Conservation (phyloP, 2,113 vertebrate genomes). For the Phalacrocorax brasilianus region DNA sequence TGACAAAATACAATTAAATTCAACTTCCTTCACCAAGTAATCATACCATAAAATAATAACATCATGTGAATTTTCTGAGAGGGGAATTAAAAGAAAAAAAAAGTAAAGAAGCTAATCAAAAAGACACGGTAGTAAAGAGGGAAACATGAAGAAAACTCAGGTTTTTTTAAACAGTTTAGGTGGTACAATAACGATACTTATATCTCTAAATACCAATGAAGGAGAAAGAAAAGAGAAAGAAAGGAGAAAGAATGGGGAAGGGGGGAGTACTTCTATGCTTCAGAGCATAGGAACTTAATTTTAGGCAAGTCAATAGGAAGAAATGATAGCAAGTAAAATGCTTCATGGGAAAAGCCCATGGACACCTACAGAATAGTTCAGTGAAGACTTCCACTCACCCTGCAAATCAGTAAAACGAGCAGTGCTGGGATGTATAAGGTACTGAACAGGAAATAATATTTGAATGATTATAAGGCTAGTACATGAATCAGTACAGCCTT, state of each 20-base stretch:
- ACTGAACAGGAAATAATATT: not conserved
- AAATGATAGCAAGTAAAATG: not conserved
- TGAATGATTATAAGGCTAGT: not conserved
- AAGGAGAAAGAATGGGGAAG: not conserved
- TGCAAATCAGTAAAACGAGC: not conserved
- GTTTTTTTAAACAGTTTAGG: not conserved
- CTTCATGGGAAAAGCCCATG: not conserved
- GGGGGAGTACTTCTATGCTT: not conserved
- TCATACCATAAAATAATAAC: not conserved
- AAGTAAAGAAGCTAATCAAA: not conserved
- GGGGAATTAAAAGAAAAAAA: not conserved
- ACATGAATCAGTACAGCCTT: not conserved
- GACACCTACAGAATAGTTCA: not conserved
- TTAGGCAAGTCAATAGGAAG: not conserved
- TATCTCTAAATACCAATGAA: not conserved
- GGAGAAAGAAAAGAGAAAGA: not conserved
- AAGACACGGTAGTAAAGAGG: not conserved
- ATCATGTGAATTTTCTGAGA: not conserved
- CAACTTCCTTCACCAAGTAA: not conserved
- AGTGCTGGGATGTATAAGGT: not conserved
- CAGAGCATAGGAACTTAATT: not conserved
- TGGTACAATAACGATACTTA: not conserved
- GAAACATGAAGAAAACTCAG: not conserved
- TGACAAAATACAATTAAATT: not conserved
- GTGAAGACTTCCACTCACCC: not conserved